Evolutionary conservation across 1,140 invertebrate species (phyloP).

Genomic region (Galendromus occidentalis): DNA sequence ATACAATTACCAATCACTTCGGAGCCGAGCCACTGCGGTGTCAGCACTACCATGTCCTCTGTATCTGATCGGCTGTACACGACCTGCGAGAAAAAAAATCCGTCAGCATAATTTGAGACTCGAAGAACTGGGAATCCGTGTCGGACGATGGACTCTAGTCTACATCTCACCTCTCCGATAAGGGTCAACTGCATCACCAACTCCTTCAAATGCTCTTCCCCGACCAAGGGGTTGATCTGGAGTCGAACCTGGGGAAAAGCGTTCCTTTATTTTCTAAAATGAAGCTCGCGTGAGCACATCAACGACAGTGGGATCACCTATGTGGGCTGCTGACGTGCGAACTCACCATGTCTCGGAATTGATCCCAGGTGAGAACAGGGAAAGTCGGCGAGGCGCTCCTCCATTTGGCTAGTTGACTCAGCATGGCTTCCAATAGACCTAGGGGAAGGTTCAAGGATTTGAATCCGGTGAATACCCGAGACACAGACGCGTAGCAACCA

Average conservation of each 20-base stretch:
- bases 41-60: conserved; percentile 47
- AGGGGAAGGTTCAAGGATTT: no score
- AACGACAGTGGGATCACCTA: no score
- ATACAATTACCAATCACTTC: conserved; percentile 40
- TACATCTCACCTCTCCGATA: conserved; percentile 39
- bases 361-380: conserved; percentile 44
- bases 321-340: no score
- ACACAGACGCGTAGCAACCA: conserved; percentile 16
- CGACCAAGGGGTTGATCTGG: conserved; percentile 46
- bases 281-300: no score
- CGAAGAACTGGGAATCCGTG: neutral
- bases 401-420: conserved; percentile 34
- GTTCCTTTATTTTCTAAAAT: no score
- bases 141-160: neutral
- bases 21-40: conserved; percentile 49
- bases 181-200: conserved; percentile 45
- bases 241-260: conserved; percentile 22
- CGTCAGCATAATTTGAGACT: conserved; percentile 20
- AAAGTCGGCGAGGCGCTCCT: conserved; percentile 35
- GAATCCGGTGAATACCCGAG: no score
- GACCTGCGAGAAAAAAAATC: conserved; percentile 20
- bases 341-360: conserved; percentile 38
- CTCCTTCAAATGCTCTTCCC: conserved; percentile 43
- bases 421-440: conserved; percentile 36
- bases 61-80: conserved; percentile 33